Conservation (phyloP, 2,888 invertebrate species). For the Drosophila suboccidentalis region DNA sequence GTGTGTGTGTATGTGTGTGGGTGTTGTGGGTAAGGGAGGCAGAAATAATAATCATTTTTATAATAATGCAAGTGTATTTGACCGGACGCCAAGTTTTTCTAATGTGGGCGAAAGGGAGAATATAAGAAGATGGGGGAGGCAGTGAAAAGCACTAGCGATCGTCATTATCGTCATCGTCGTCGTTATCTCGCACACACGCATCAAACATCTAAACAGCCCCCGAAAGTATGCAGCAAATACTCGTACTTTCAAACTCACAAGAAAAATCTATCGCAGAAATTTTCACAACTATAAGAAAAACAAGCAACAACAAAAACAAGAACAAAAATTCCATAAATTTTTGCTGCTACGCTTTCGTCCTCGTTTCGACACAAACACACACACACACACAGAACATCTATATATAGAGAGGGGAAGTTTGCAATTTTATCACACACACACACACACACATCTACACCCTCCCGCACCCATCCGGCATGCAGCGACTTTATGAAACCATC, state of each 20-base stretch:
- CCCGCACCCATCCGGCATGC: conserved; percentile 46
- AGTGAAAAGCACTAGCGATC: conserved; percentile 39
- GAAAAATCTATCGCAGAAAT: conserved; percentile 71
- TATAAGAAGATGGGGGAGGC: neutral
- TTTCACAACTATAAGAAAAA: conserved; percentile 71
- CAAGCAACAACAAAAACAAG: conserved; percentile 41
- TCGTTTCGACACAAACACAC: conserved; percentile 38
- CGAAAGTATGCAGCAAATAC: conserved; percentile 65
- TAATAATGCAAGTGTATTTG: conserved; percentile 81
- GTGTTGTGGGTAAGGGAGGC: conserved; percentile 41
- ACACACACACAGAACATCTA: conserved; percentile 16
- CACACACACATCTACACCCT: conserved; percentile 23
- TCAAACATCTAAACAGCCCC: conserved; percentile 42
- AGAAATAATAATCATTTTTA: conserved; percentile 77
- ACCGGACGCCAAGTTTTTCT: conserved; percentile 56
- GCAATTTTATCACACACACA: conserved; percentile 78
- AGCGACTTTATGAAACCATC: conserved; percentile 84
- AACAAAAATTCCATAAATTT: conserved; percentile 77
- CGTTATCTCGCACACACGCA: conserved; percentile 57
- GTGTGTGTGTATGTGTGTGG: conserved; percentile 12
- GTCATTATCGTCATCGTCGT: conserved; percentile 60
- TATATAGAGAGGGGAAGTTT: conserved; percentile 63
- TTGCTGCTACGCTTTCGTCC: conserved; percentile 60
- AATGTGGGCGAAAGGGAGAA: conserved; percentile 15
- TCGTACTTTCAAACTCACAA: conserved; percentile 66